These are phyloP conservation scores for Piaya cayana DNA, from an alignment of 2,113 vertebrate species.

Conservation along the genomic window DNA sequence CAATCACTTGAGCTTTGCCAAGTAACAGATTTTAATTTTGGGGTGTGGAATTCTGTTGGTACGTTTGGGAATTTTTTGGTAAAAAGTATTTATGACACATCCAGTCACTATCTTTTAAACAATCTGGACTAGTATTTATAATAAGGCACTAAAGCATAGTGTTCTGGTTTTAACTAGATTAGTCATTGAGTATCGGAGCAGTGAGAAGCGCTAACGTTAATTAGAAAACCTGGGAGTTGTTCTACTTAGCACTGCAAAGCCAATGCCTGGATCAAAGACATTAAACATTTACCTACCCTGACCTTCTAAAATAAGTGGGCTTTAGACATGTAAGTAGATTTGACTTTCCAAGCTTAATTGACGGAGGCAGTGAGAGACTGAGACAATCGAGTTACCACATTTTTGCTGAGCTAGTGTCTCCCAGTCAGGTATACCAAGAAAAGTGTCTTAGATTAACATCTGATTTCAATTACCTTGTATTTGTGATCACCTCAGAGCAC, in stretches of 20 bases:
- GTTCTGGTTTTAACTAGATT: background rate
- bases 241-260: background rate
- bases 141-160: background rate
- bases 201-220: background rate
- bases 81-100: background rate
- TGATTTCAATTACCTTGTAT: background rate
- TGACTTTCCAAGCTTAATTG: constrained; percentile 9
- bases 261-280: background rate
- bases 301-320: background rate
- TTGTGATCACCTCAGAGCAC: background rate
- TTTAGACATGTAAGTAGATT: background rate
- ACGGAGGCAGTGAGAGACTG: background rate
- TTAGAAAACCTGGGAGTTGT: background rate
- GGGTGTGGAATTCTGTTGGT: constrained; percentile 1
- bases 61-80: background rate
- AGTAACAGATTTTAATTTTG: constrained; percentile 53
- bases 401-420: constrained; percentile 14
- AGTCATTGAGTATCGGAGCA: background rate
- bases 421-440: background rate
- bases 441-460: background rate
- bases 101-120: background rate
- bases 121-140: background rate
- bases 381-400: background rate
- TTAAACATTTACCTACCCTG: background rate
- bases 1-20: constrained; percentile 48